Evolutionary conservation across 1,140 invertebrate species (phyloP), one percentile per base, ranked within the genome.

Genomic region (Acarapis woodi): DNA sequence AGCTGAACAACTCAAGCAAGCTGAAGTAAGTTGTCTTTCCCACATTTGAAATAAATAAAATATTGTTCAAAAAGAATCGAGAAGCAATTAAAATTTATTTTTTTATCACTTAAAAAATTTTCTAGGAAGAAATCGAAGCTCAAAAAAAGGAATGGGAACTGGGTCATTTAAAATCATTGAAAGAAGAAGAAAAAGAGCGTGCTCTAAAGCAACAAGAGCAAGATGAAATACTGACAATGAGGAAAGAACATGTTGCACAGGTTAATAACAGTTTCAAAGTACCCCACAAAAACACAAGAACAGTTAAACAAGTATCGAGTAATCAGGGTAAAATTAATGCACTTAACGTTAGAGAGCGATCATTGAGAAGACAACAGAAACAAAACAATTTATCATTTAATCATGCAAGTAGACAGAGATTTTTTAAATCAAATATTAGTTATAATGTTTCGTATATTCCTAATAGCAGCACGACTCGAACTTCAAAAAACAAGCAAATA

Each of bases 111-210:
- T 21, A n/a, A n/a, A n/a, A n/a, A n/a, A n/a, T 31, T 32, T 46
- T 51, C 23, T 40, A 62, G 58, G 57, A 59, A 14, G 75, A 90
- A 55, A 70, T 87, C 40, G 78, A 83, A 49, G 66, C 74, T 42
- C 69, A 79, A 54, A 87, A 88, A 56, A 71, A 72, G 45, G 80
- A 90, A 50, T 94, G 87, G 85, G 83, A 93, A 53, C 55, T 74
- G 37, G 73, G 75, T 49, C 67, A 80, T 2, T 57, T 79, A 40
- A 68, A 73, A 35, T 53, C 55, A 4, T 38, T 62, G 32, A 60
- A 60, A 44, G 55, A 64, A 44, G 60, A 62, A 39, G 60, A 62
- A 39, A n/a, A n/a, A n/a, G 56, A 61, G 45, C 41, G 36, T 28
- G 15, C 36, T 24, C 9, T 38, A 15, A 24, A 21, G 3, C 22